Conservation (phyloP, 2,797 vertebrate genomes). For the Todus mexicanus region DNA sequence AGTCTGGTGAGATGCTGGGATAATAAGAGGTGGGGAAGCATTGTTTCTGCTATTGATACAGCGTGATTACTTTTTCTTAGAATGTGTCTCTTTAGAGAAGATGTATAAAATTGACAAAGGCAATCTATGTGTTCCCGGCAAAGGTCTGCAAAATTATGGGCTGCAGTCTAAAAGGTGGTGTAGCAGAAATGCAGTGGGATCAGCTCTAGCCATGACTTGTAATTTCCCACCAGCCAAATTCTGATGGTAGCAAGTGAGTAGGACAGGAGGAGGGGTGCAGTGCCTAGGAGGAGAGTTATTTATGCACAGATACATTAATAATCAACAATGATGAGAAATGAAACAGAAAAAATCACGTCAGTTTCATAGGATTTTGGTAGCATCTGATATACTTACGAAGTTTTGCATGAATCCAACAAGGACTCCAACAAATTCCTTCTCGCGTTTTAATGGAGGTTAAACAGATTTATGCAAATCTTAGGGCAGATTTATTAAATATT, state of each 20-base stretch:
- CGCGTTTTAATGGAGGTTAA: slow-evolving; percentile 40
- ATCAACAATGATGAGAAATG: slow-evolving; percentile 24
- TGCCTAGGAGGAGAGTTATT: background rate
- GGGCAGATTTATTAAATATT: slow-evolving; percentile 58
- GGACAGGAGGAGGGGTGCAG: background rate
- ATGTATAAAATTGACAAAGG: background rate
- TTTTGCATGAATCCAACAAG: background rate
- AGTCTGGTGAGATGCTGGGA: slow-evolving; percentile 40
- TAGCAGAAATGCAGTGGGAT: background rate
- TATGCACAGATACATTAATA: slow-evolving; percentile 38
- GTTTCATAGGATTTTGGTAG: slow-evolving; percentile 44
- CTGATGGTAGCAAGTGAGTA: background rate
- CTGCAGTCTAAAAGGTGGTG: background rate
- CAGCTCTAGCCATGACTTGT: background rate
- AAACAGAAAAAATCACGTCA: slow-evolving; percentile 15
- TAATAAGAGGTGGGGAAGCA: slow-evolving; percentile 24
- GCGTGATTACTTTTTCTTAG: background rate
- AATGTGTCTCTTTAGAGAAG: background rate
- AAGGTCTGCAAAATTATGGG: slow-evolving; percentile 28
- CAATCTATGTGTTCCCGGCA: background rate
- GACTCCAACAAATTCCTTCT: slow-evolving; percentile 5
- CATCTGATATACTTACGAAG: background rate
- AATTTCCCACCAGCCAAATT: background rate
- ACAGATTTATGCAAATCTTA: slow-evolving; percentile 39
- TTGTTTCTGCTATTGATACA: slow-evolving; percentile 33